Evolutionary conservation across 2,888 invertebrate species (phyloP).

Genomic region (Netelia virgata): DNA sequence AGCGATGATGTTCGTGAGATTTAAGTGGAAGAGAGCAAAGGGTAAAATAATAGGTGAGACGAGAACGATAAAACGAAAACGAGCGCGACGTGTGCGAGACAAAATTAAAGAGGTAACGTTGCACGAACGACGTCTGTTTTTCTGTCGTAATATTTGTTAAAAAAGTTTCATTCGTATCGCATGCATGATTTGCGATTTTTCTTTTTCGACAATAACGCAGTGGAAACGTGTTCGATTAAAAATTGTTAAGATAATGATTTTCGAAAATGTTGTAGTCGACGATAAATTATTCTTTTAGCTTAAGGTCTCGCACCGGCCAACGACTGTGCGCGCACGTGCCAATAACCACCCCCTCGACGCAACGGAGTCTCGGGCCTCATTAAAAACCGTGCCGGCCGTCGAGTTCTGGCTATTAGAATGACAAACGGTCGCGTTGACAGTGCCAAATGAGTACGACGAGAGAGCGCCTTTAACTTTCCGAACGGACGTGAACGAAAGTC

Average conservation of each 20-base stretch:
- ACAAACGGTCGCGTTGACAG: constrained; percentile 83
- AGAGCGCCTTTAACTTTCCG: constrained; percentile 70
- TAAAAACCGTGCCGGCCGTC: constrained; percentile 60
- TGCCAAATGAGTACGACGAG: constrained; percentile 83
- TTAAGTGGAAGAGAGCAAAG: constrained; percentile 19
- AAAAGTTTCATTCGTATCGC: too few relatives aligned
- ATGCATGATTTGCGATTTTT: too few relatives aligned
- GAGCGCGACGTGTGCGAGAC: constrained; percentile 51
- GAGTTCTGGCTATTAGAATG: constrained; percentile 82
- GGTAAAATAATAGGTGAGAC: constrained; percentile 61
- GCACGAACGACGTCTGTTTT: not conserved
- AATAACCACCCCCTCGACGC: constrained; percentile 27
- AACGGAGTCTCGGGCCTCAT: constrained; percentile 49
- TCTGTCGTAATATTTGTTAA: not conserved
- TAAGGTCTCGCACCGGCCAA: constrained; percentile 4
- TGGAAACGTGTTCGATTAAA: too few relatives aligned
- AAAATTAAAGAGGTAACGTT: constrained; percentile 58
- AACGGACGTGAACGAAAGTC: constrained; percentile 45
- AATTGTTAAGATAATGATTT: too few relatives aligned
- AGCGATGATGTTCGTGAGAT: constrained; percentile 17
- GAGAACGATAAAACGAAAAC: constrained; percentile 61
- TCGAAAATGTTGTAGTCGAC: not conserved
- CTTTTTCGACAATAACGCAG: too few relatives aligned
- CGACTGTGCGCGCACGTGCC: constrained; percentile 5
- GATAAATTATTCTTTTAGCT: constrained; percentile 23